These are phyloP conservation scores for Ptychochromis oligacanthus DNA, from an alignment of 2,113 vertebrate genomes.

Conservation along the genomic window DNA sequence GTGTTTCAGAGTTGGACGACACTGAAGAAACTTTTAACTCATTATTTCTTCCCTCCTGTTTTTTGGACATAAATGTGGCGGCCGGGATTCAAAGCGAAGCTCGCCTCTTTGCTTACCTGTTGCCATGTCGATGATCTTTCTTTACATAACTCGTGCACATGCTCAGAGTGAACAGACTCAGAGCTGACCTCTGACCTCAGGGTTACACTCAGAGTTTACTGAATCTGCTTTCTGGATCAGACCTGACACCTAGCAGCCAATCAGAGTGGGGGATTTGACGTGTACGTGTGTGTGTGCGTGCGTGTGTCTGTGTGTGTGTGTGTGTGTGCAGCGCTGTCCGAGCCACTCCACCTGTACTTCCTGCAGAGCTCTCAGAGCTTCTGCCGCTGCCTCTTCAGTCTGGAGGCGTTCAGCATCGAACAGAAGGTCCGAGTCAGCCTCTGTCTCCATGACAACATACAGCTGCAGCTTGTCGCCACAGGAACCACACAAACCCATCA, in stretches of 20 bases:
- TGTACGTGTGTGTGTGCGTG: background rate
- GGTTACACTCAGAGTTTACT: no score
- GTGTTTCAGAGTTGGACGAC: no score
- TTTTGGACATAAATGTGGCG: no score
- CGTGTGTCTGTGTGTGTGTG: background rate
- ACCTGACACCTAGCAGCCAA: background rate
- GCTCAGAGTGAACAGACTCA: no score
- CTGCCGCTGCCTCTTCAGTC: constrained; percentile 85
- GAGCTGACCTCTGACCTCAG: no score
- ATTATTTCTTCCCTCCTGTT: no score
- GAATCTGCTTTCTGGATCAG: background rate
- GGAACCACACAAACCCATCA: constrained; percentile 35
- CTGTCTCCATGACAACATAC: constrained; percentile 90
- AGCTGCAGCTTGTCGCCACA: constrained; percentile 78
- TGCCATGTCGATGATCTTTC: no score
- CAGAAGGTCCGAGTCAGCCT: constrained; percentile 92
- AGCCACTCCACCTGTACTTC: constrained; percentile 87
- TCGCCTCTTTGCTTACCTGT: no score
- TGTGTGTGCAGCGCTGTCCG: constrained; percentile 73
- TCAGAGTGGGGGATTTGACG: background rate
- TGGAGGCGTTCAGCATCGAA: constrained; percentile 89
- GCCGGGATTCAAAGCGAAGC: no score
- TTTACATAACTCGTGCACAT: no score
- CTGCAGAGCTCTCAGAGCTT: constrained; percentile 82
- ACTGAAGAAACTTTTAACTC: no score